Base-by-base conservation (phyloP, 1,140 invertebrate genomes). In the Aporrectodea caliginosa region DNA sequence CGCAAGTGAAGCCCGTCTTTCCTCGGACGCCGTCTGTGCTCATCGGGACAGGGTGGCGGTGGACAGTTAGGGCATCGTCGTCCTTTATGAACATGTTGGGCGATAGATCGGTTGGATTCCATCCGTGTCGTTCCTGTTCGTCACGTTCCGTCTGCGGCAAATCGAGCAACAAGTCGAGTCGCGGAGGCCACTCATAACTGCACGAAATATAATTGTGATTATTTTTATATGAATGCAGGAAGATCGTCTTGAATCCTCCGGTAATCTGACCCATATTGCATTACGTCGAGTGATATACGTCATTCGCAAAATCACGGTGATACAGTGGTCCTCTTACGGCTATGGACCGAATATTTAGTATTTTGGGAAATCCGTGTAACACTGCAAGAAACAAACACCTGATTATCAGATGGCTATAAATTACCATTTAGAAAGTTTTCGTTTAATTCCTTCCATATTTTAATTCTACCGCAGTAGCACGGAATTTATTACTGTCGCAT, bases 51-150 rank as follows among this genome's bases (percentile, higher is more conserved):
- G 98, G 98, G 89, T 99, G 97, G 87, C 97, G 92, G 89, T 99
- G 98, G 90, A 99, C 97, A 84, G 98, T 99, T 85, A 98, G 90
- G 88, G 95, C 95, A 87, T 99, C 97, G 84, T 99, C 96, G 83
- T 98, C 92, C 90, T 99, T 99, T 80, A 99, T 97, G 90, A 98
- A 99, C 90, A 99, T 98, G 88, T 99, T 99, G 83, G 99, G 89
- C 77, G 95, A 97, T 89, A 96, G 91, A 87, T 99, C 98, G 78
- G 98, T 96, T 1, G 95, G 93, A 88, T 99, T 99, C 97, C 97
- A 99, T 70, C 94, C 93, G 88, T 98, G 94, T 87, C 95, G 94
- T 73, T 95, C 86, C 89, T 97, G 95, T 73, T 93, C 91, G 85
- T 98, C 96, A 83, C 93, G 91, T 79, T 92, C 91, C 77, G 93